Conservation (phyloP, 2,888 invertebrate genomes). For the Vesta saturnalis region DNA sequence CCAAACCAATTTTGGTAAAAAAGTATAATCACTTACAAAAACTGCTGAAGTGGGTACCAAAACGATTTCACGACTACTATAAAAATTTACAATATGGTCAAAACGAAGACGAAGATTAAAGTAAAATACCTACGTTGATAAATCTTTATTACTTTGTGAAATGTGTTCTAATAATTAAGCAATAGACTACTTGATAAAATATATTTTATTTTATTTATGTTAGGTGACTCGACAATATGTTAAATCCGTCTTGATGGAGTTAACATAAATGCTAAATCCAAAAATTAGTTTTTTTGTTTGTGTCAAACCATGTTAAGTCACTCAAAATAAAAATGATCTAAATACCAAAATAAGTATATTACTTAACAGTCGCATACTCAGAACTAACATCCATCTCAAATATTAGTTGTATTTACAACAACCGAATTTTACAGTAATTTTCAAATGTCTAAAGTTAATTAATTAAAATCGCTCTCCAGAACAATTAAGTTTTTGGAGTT, state of each 20-base stretch:
- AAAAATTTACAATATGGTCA: too few species aligned
- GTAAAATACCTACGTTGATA: too few species aligned
- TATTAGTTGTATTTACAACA: too few species aligned
- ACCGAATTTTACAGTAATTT: background rate
- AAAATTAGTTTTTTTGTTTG: background rate
- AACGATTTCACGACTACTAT: too few species aligned
- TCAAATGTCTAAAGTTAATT: background rate
- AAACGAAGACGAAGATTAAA: too few species aligned
- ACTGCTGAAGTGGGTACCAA: too few species aligned
- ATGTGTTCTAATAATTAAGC: too few species aligned
- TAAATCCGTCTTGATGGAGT: background rate
- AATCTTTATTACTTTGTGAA: too few species aligned
- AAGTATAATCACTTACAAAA: too few species aligned
- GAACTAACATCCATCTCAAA: background rate
- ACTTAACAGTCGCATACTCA: background rate
- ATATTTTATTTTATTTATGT: too few species aligned
- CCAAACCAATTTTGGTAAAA: too few species aligned
- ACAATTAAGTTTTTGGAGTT: background rate
- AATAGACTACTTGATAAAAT: too few species aligned
- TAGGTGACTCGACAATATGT: background rate
- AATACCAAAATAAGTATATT: background rate
- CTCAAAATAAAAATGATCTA: background rate
- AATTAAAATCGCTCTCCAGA: background rate
- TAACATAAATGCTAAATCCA: background rate
- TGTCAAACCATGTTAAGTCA: background rate